These are phyloP conservation scores for Porites lobata DNA, from an alignment of 92 coral and sea anemone genomes.

Conservation along the genomic window DNA sequence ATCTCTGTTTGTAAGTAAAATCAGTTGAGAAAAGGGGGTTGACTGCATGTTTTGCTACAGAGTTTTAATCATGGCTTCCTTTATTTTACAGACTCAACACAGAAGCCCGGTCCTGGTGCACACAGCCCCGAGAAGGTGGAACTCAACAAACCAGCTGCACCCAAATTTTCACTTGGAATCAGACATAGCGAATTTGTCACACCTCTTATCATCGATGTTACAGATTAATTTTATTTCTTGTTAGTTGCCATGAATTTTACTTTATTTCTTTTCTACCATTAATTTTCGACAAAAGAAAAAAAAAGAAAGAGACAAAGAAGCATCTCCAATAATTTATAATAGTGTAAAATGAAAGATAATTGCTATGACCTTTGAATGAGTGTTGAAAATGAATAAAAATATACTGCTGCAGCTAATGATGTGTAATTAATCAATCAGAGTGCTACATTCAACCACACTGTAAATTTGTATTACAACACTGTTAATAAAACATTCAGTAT, in stretches of 20 bases:
- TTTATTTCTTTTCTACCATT: not conserved
- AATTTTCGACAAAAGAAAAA: not conserved
- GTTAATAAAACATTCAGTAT: not conserved
- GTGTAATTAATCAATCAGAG: not conserved
- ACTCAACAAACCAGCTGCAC: slow-evolving; percentile 78
- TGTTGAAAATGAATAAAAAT: not conserved
- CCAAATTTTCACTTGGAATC: slow-evolving; percentile 92
- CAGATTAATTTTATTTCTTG: slow-evolving; percentile 53
- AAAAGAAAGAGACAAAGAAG: not conserved
- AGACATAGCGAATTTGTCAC: slow-evolving; percentile 95
- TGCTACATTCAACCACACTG: not conserved
- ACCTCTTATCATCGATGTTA: slow-evolving; percentile 94
- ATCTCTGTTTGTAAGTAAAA: too few relatives aligned
- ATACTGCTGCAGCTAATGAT: not conserved
- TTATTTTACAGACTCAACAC: slow-evolving; percentile 76
- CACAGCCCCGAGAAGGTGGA: slow-evolving; percentile 99
- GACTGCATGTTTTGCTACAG: too few relatives aligned
- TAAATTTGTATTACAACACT: slow-evolving; percentile 16
- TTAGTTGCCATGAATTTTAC: not conserved
- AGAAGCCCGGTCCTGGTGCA: slow-evolving; percentile 99
- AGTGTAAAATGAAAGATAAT: not conserved
- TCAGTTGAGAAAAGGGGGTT: too few relatives aligned
- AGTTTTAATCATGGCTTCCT: not conserved
- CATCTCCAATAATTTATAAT: not conserved
- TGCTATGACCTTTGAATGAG: slow-evolving; percentile 1